These are phyloP conservation scores for Anoplolepis gracilipes DNA, from an alignment of 1,140 invertebrate species.

Conservation along the genomic window DNA sequence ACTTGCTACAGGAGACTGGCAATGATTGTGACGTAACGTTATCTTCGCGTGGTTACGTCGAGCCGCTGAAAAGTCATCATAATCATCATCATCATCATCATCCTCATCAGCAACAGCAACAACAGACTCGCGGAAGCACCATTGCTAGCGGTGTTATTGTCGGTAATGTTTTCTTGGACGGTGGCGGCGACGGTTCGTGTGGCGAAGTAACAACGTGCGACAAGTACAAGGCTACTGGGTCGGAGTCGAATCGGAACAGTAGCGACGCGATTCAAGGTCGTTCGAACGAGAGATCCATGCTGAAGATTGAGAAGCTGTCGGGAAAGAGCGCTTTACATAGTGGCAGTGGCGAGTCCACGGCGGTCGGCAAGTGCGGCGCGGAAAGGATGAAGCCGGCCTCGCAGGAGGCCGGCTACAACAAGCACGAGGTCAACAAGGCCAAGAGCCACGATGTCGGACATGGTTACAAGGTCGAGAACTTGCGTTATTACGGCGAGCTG, in stretches of 20 bases:
- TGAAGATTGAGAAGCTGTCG: conserved; percentile 77
- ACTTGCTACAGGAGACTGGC: conserved; percentile 31
- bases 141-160: conserved; percentile 39
- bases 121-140: conserved; percentile 50
- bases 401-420: conserved; percentile 77
- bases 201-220: conserved; percentile 63
- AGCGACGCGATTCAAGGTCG: conserved; percentile 79
- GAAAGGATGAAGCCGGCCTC: conserved; percentile 81
- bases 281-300: conserved; percentile 75
- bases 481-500: conserved; percentile 83
- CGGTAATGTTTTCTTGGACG: conserved; percentile 53
- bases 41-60: conserved; percentile 25
- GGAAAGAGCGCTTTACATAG: conserved; percentile 61
- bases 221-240: conserved; percentile 76
- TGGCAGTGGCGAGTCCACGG: not conserved
- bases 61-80: conserved; percentile 49
- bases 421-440: conserved; percentile 66
- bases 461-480: conserved; percentile 82
- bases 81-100: conserved; percentile 23
- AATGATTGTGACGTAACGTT: conserved; percentile 47
- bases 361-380: conserved; percentile 63
- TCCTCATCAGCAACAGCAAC: conserved; percentile 9
- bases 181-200: conserved; percentile 23
- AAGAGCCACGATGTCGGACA: conserved; percentile 72
- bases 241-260: conserved; percentile 75